Conservation (phyloP, 1,140 invertebrate genomes). For the Lineus longissimus region DNA sequence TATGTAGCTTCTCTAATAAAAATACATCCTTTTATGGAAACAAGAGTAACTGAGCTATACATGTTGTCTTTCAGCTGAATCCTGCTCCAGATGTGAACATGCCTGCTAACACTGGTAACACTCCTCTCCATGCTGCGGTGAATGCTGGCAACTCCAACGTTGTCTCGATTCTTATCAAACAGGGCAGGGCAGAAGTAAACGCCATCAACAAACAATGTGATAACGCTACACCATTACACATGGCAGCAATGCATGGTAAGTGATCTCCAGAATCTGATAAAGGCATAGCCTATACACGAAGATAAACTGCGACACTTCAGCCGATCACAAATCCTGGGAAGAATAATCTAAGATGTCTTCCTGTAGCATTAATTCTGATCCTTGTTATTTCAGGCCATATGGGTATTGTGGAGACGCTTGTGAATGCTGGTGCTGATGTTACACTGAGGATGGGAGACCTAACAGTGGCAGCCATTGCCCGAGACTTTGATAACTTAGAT, state of each 20-base stretch:
- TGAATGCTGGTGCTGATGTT: conserved; percentile 43
- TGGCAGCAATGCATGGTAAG: conserved; percentile 51
- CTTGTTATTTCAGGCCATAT: conserved; percentile 38
- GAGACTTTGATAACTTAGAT: conserved; percentile 40
- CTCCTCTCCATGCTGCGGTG: conserved; percentile 48
- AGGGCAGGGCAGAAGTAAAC: conserved; percentile 36
- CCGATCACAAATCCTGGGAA: background rate
- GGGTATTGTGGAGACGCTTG: conserved; percentile 43
- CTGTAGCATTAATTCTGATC: background rate
- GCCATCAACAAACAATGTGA: conserved; percentile 46
- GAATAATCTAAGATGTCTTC: background rate
- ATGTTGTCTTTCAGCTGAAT: conserved; percentile 25
- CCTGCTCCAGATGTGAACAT: conserved; percentile 40
- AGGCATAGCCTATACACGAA: background rate
- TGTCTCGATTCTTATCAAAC: conserved; percentile 35
- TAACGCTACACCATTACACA: conserved; percentile 47
- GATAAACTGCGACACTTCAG: background rate
- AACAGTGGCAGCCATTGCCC: conserved; percentile 39
- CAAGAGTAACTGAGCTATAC: too few relatives aligned
- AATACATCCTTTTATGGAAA: too few relatives aligned
- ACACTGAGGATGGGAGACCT: conserved; percentile 42
- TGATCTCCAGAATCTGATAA: background rate
- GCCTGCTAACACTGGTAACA: conserved; percentile 48
- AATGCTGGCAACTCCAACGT: conserved; percentile 42
- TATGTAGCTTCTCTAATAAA: too few relatives aligned